Evolutionary conservation across 2,113 vertebrate genomes (phyloP).

Genomic region (Montifringilla adamsi): DNA sequence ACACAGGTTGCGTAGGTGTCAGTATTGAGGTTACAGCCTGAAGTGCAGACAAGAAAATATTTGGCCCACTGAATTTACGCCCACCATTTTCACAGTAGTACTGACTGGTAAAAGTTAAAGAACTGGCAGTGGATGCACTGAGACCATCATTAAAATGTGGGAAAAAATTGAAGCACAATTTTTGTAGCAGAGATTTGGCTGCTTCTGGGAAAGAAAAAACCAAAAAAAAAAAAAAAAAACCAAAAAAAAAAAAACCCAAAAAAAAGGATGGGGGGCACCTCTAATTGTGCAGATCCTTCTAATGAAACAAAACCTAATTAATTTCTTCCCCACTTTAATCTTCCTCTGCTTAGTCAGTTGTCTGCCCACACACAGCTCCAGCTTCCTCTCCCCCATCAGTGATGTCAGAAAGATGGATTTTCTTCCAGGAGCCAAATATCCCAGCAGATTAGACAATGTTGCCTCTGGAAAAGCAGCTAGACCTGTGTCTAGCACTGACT

Average conservation of each 20-base stretch:
- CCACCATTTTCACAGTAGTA: constrained; percentile 26
- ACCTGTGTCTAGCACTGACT: not conserved
- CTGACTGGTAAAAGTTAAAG: not conserved
- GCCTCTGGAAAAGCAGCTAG: not conserved
- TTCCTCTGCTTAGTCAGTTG: constrained; percentile 1
- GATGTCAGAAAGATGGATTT: constrained; percentile 49
- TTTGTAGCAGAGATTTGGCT: constrained; percentile 32
- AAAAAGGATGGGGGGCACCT: not conserved
- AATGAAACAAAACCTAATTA: constrained; percentile 34
- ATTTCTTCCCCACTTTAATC: constrained; percentile 27
- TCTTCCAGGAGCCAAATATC: constrained; percentile 31
- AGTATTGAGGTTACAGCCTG: constrained; percentile 19
- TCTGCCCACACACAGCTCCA: constrained; percentile 29
- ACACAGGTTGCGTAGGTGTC: constrained; percentile 1
- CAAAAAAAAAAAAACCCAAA: no score
- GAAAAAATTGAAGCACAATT: not conserved
- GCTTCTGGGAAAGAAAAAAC: not conserved
- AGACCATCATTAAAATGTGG: not conserved
- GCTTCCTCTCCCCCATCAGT: not conserved
- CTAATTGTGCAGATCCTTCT: not conserved
- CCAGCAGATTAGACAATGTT: not conserved
- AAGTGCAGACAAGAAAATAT: constrained; percentile 49
- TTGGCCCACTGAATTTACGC: not conserved
- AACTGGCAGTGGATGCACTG: not conserved
- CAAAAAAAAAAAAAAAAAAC: no score